Evolutionary conservation across 2,888 invertebrate genomes (phyloP), one percentile per base, ranked within the genome.

Genomic region (Cephus runcator): DNA sequence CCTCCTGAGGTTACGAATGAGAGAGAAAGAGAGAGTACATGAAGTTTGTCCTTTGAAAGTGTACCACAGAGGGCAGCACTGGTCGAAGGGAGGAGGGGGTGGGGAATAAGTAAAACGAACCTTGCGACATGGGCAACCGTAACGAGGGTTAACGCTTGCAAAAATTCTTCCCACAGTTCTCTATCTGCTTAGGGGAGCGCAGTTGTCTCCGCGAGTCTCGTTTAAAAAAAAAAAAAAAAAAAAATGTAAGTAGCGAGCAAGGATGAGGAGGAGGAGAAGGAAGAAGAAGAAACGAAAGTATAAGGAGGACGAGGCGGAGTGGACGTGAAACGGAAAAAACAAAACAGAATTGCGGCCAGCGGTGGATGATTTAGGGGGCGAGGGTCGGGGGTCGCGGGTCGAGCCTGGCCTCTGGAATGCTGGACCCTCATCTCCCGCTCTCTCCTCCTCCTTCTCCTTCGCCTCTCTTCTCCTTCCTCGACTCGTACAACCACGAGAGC

Each of bases 311-410:
- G 40, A 73, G 74, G 73, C 40, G 34, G 77, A 76, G 76, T 34
- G 71, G 73, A 75, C 73, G 85, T 83, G 83, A 85, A 88, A 87
- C 84, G 83, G 85, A 88, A 87, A 88, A 90, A 91, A 90, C 89
- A 90, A 90, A 90, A 90, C 89, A 87, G 86, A 90, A 91, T 90
- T 88, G 90, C 90, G 88, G 89, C 85, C 90, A 85, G 84, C 87
- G 89, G 89, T 90, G 89, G 91, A 91, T 91, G 91, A 91, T 91
- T 91, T 91, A 91, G 91, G 89, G 91, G 90, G 88, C 90, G 76
- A 75, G 80, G 75, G 76, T 87, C 87, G 87, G 86, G 88, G 91
- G 91, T 91, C 91, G 91, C 89, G 91, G 90, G 90, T 90, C 90
- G 90, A 90, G 89, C 88, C 88, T 87, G 85, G 90, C 87, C 88